These are phyloP conservation scores for Perca fluviatilis DNA, from an alignment of 2,113 vertebrate genomes.

Conservation along the genomic window DNA sequence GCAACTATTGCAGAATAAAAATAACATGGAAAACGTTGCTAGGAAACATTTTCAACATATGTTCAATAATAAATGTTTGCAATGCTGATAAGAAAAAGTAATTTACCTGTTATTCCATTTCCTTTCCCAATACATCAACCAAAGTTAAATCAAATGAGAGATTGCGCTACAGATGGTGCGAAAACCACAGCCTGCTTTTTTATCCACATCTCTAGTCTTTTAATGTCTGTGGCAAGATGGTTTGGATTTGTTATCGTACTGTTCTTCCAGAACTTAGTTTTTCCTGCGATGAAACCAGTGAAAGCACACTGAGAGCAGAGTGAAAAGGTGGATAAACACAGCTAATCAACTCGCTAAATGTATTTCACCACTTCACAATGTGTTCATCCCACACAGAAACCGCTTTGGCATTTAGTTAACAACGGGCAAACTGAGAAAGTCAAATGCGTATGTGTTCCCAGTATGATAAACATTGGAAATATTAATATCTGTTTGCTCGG, in stretches of 20 bases:
- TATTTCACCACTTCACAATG: background rate
- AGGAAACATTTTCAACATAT: background rate
- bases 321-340: background rate
- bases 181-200: background rate
- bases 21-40: background rate
- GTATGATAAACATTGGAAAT: background rate
- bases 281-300: slow-evolving; percentile 5
- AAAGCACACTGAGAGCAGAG: background rate
- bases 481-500: background rate
- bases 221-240: background rate
- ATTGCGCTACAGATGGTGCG: background rate
- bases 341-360: background rate
- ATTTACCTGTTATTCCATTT: too few species aligned
- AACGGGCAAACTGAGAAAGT: background rate
- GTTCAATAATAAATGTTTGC: background rate
- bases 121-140: too few species aligned
- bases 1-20: background rate
- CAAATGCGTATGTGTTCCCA: background rate
- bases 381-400: background rate
- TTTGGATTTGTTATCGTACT: background rate
- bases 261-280: background rate
- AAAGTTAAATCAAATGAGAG: too few species aligned
- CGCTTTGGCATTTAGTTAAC: background rate
- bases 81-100: background rate
- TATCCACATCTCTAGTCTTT: background rate